Evolutionary conservation across 1,140 invertebrate genomes (phyloP), one percentile per base, ranked within the genome.

Genomic region (Phymorhynchus buccinoides): DNA sequence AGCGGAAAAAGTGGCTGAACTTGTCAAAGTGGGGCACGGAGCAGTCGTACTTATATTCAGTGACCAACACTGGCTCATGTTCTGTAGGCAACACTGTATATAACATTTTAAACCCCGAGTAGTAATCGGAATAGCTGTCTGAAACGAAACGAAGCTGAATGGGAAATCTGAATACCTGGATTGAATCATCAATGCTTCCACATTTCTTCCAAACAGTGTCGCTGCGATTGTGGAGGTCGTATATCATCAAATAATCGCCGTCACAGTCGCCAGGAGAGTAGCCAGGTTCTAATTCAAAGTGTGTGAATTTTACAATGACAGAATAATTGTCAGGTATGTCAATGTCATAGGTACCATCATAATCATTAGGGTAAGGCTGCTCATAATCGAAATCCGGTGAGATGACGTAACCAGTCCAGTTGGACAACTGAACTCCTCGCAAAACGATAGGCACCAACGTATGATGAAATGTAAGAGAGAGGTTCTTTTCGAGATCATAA

Each of bases 101-200:
- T 18, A 27, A 4, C 56, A 62, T 62, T 62, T 62, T 62, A 62
- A 62, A 62, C 22, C 56, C 56, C 4, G 22, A 62, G n/a, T 62
- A 62, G 6, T 18, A 0, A 62, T 12, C 6, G n/a, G 6, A 3
- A 62, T 62, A 1, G 56, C 56, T 1, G 22, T 62, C 56, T 27
- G 56, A 62, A 62, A 62, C 56, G 56, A 62, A 62, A 62, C 56
- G 56, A 62, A 62, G 56, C n/a, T 62, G 12, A 62, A 62, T 62
- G 22, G 56, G n/a, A 22, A 27, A 62, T 62, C 56, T 62, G 56
- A 62, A 62, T 62, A 62, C n/a, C 22, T 62, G 1, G 56, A 62
- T 62, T 0, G 56, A 27, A 9, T 27, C 22, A 62, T 62, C 1
- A 18, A 27, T 1, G 6, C 56, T 16, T 14, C 56, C 56, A 62